Percentiles rank a stretch among this genome's conserved stretches.
Conservation (phyloP, 1,140 invertebrate genomes). For the Pogonus chalceus region DNA sequence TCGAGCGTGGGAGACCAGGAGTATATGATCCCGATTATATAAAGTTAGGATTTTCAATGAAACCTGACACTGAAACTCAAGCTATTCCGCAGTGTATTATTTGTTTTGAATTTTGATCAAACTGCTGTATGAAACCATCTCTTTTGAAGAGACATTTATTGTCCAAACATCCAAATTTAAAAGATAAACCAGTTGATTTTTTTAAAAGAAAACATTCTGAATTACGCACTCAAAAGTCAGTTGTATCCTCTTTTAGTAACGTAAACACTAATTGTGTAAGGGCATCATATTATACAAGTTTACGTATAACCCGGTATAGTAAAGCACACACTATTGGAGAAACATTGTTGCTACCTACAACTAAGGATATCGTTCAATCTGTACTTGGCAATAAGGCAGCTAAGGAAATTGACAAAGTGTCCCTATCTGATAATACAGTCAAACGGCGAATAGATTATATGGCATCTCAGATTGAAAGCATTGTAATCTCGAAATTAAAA, state of each 20-base stretch:
- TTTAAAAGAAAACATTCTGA: conserved; percentile 6
- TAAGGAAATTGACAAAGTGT: no score
- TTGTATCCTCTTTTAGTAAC: not conserved
- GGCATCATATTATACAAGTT: not conserved
- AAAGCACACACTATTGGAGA: conserved; percentile 10
- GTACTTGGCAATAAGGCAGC: no score
- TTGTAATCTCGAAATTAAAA: conserved; percentile 13
- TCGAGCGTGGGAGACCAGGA: no score
- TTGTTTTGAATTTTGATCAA: not conserved
- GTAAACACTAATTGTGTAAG: not conserved
- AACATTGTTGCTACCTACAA: conserved; percentile 19
- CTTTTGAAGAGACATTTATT: not conserved
- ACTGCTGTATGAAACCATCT: conserved; percentile 1
- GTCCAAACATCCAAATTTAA: conserved; percentile 1
- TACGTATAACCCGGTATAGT: not conserved
- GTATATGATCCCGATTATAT: no score
- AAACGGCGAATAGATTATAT: conserved; percentile 18
- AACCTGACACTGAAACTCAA: no score
- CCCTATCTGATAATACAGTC: conserved; percentile 15
- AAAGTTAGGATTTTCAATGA: no score
- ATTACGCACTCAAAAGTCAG: not conserved
- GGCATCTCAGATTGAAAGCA: conserved; percentile 16
- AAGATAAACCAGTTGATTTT: conserved; percentile 1
- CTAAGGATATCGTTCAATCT: conserved; percentile 19
- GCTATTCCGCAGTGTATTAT: conserved; percentile 1